A percentile compares a stretch with the other conserved stretches of the same genome.
These are phyloP conservation scores for Lasioglossum oenotherae DNA, from an alignment of 2,888 invertebrate genomes.

Conservation along the genomic window DNA sequence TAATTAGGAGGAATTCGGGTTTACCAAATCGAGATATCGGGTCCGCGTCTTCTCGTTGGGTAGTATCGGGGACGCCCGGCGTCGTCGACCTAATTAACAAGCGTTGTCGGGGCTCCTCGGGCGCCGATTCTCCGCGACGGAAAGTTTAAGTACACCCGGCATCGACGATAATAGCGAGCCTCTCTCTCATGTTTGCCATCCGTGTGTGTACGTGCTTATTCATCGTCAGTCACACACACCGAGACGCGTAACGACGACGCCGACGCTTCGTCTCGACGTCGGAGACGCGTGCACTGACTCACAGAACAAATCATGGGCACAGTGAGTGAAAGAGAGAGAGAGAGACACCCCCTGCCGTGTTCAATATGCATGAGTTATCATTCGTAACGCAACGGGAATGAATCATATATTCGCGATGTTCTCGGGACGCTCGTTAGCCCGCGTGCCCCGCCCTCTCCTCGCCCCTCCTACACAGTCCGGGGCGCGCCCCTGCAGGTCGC, in stretches of 20 bases:
- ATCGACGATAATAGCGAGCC: slow-evolving; percentile 26
- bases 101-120: slow-evolving; percentile 36
- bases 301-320: slow-evolving; percentile 57
- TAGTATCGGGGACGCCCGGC: slow-evolving; percentile 27
- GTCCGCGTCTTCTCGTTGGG: slow-evolving; percentile 41
- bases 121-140: slow-evolving; percentile 56
- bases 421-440: slow-evolving; percentile 60
- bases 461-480: background rate
- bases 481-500: background rate
- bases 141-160: slow-evolving; percentile 44
- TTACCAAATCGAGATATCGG: slow-evolving; percentile 62
- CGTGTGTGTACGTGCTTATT: slow-evolving; percentile 35
- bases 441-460: background rate
- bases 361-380: slow-evolving; percentile 81
- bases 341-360: slow-evolving; percentile 64
- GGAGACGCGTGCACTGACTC: slow-evolving; percentile 68
- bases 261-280: slow-evolving; percentile 3
- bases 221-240: slow-evolving; percentile 21
- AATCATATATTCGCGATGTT: slow-evolving; percentile 72
- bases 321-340: background rate
- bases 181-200: background rate
- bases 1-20: slow-evolving; percentile 41
- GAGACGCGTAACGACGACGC: background rate
- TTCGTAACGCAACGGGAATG: slow-evolving; percentile 72
- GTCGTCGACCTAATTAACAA: slow-evolving; percentile 67